phyloP scores from a whole-genome alignment of 1,140 invertebrate species.

The Eufriesea mexicana region DNA sequence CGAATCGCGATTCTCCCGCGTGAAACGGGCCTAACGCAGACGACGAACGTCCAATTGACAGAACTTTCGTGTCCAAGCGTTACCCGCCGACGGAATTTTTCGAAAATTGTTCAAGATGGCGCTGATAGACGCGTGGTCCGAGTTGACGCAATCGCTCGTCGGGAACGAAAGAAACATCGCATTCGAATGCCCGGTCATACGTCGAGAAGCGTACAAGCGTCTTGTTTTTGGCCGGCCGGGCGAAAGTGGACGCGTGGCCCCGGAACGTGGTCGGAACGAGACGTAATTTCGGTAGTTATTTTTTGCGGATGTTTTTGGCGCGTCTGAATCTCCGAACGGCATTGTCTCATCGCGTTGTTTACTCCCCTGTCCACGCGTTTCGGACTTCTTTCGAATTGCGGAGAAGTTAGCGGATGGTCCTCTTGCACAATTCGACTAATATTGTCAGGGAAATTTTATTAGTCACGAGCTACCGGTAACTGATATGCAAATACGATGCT shows the following conservation, averaged over 20 bases:
- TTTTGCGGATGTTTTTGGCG: constrained; percentile 17
- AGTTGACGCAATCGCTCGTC: no score
- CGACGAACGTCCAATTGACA: no score
- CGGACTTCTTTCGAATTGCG: background rate
- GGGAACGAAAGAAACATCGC: background rate
- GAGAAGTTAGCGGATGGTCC: no score
- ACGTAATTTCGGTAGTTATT: constrained; percentile 45
- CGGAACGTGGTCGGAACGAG: background rate
- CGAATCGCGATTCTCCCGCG: no score
- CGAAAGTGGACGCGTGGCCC: constrained; percentile 9
- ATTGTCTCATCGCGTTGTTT: constrained; percentile 7
- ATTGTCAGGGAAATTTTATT: no score
- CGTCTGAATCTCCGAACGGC: background rate
- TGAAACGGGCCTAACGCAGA: no score
- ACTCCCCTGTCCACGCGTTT: background rate
- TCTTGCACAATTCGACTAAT: no score
- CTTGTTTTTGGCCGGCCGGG: constrained; percentile 18
- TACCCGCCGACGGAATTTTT: no score
- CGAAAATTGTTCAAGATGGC: no score
- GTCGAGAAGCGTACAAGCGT: background rate
- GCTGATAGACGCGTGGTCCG: background rate
- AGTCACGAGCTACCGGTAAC: no score
- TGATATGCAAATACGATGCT: no score
- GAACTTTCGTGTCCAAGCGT: no score
- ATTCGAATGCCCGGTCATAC: background rate